Percentiles rank a stretch among this genome's conserved stretches.
Evolutionary conservation across 2,797 vertebrate genomes (phyloP).

Genomic region (Catamblyrhynchus diadema): DNA sequence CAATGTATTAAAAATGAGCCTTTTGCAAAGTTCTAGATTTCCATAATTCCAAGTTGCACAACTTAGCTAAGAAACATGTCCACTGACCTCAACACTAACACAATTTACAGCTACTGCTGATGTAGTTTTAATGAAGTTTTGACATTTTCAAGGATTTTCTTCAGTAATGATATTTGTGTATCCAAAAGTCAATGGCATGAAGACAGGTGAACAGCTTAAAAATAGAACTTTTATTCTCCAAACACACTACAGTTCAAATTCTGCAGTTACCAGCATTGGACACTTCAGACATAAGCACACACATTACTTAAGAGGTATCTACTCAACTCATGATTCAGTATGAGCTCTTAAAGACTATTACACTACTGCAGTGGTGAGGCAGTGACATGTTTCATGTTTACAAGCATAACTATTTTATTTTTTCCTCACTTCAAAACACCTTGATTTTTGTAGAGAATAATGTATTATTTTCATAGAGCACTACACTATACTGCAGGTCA

Average conservation of each 20-base stretch:
- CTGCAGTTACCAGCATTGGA: background rate
- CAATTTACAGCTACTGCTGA: background rate
- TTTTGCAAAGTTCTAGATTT: background rate
- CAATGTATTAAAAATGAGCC: background rate
- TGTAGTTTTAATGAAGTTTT: background rate
- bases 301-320: background rate
- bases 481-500: background rate
- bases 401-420: background rate
- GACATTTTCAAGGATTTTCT: background rate
- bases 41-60: background rate
- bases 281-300: background rate
- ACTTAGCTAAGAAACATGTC: background rate
- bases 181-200: background rate
- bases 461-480: background rate
- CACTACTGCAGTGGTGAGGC: background rate
- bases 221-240: background rate
- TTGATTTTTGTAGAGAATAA: background rate
- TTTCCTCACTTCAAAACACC: background rate
- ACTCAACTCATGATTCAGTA: background rate
- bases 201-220: background rate
- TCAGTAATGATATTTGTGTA: background rate
- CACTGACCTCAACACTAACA: background rate
- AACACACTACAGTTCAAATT: background rate
- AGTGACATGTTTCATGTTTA: background rate
- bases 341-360: background rate